Conservation (phyloP, 2,888 invertebrate species). For the Sisyra nigra region DNA sequence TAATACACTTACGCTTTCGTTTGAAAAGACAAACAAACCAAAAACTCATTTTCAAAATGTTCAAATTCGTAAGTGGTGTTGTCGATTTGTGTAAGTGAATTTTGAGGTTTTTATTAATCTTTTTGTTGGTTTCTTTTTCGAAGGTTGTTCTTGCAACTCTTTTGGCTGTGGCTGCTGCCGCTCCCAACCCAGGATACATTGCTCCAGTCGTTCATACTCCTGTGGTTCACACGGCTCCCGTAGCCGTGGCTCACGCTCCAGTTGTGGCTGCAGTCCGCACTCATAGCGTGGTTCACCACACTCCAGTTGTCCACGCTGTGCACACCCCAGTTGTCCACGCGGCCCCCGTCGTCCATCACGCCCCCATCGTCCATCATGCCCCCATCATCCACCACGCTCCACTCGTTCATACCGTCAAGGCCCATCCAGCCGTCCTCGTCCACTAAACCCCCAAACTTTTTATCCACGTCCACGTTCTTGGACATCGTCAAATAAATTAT, state of each 20-base stretch:
- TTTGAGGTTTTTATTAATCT: not conserved
- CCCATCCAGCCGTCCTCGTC: constrained; percentile 14
- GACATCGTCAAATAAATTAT: too few species aligned
- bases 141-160: constrained; percentile 33
- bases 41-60: constrained; percentile 16
- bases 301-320: constrained; percentile 11
- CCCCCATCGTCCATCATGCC: constrained; percentile 17
- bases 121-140: constrained; percentile 11
- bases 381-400: constrained; percentile 15
- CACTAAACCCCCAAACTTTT: constrained; percentile 3
- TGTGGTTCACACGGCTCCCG: constrained; percentile 16
- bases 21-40: not conserved
- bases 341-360: constrained; percentile 21
- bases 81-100: not conserved
- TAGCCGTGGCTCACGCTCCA: constrained; percentile 17
- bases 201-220: constrained; percentile 23
- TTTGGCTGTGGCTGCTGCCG: constrained; percentile 15
- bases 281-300: constrained; percentile 3
- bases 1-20: not conserved
- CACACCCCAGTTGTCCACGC: constrained; percentile 4
- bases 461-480: too few species aligned
- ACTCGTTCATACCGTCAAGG: constrained; percentile 17
- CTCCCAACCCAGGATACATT: constrained; percentile 13
- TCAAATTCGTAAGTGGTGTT: constrained; percentile 19
- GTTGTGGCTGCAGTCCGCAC: constrained; percentile 15